A percentile compares a stretch with the other conserved stretches of the same genome.
These are phyloP conservation scores for Odontamblyopus rebecca DNA, from an alignment of 2,797 vertebrate species.

Conservation along the genomic window DNA sequence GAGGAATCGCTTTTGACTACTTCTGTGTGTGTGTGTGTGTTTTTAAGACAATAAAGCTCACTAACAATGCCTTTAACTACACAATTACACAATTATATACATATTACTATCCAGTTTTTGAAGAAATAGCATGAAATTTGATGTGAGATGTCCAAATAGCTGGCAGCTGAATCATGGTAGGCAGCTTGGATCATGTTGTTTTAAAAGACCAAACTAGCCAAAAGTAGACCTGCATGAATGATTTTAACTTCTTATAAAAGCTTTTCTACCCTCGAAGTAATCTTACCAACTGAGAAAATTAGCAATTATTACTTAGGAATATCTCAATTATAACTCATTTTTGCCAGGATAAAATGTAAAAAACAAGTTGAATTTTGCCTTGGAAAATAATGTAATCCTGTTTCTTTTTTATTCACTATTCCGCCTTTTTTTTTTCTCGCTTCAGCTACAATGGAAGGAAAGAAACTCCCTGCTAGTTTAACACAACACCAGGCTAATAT, in stretches of 20 bases:
- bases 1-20: no score
- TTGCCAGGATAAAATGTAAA: background rate
- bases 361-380: background rate
- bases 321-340: background rate
- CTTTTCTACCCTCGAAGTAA: background rate
- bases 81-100: background rate
- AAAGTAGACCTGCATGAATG: background rate
- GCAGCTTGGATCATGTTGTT: background rate
- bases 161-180: background rate
- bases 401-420: slow-evolving; percentile 8
- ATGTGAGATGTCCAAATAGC: background rate
- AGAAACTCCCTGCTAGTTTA: slow-evolving; percentile 46
- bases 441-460: slow-evolving; percentile 20
- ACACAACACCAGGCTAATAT: slow-evolving; percentile 50
- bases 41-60: no score
- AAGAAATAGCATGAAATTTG: background rate
- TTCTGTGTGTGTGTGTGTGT: no score
- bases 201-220: background rate
- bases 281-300: background rate
- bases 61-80: background rate
- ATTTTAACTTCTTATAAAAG: background rate
- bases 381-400: slow-evolving; percentile 18
- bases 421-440: slow-evolving; percentile 21
- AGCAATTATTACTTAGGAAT: background rate
- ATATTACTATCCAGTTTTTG: background rate